Conservation (phyloP, 2,797 vertebrate species). For the Cottoperca gobio region DNA sequence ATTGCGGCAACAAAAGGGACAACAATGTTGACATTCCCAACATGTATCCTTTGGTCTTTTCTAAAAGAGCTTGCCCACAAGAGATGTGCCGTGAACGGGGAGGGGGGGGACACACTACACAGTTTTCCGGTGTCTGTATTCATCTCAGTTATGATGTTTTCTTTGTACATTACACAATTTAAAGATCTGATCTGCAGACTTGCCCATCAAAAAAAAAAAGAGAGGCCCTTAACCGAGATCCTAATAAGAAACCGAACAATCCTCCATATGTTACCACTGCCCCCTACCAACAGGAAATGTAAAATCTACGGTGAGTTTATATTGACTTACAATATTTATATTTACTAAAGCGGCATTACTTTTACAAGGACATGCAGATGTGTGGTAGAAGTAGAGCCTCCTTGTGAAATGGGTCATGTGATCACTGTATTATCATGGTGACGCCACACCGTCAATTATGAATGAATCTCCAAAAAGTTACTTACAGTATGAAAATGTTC, state of each 20-base stretch:
- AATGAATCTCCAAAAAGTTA: constrained; percentile 18
- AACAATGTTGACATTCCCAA: constrained; percentile 76
- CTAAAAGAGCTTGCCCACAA: constrained; percentile 53
- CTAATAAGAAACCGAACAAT: constrained; percentile 12
- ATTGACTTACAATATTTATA: neutral
- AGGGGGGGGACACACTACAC: constrained; percentile 4
- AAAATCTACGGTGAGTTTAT: constrained; percentile 27
- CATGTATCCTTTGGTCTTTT: constrained; percentile 70
- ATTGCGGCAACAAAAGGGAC: constrained; percentile 73
- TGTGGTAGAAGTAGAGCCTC: neutral
- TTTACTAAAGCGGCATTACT: neutral
- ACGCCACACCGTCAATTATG: neutral
- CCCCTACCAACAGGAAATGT: constrained; percentile 69
- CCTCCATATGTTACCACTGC: constrained; percentile 71
- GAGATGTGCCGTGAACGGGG: constrained; percentile 42
- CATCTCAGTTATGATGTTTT: neutral
- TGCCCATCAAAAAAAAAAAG: neutral
- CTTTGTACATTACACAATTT: neutral
- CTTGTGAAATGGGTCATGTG: neutral
- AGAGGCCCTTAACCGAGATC: constrained; percentile 6
- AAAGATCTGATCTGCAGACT: constrained; percentile 17
- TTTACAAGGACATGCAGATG: neutral
- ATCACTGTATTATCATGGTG: neutral
- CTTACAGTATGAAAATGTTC: neutral
- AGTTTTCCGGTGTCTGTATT: constrained; percentile 16